Conservation (phyloP, 2,888 invertebrate genomes). For the Epicampocera succincta region DNA sequence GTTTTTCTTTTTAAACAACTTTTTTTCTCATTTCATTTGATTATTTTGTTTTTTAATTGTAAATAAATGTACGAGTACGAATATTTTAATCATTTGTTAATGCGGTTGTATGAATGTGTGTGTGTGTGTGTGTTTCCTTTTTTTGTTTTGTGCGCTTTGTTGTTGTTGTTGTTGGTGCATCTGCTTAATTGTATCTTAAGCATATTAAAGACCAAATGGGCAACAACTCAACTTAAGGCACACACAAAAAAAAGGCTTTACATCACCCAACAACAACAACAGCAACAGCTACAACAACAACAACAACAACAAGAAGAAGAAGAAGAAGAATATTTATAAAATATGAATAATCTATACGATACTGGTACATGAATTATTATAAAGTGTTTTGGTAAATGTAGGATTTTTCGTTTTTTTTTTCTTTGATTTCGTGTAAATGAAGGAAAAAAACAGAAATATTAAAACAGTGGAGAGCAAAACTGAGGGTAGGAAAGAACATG, state of each 20-base stretch:
- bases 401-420: constrained; percentile 57
- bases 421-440: neutral
- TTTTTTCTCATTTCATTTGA: constrained; percentile 50
- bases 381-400: constrained; percentile 61
- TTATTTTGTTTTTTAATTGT: constrained; percentile 59
- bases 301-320: constrained; percentile 5
- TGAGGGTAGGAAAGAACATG: neutral
- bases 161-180: constrained; percentile 55
- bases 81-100: constrained; percentile 27
- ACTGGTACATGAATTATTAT: constrained; percentile 65
- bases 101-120: too few species aligned
- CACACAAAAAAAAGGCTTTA: constrained; percentile 44
- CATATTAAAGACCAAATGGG: constrained; percentile 53
- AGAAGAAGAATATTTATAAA: constrained; percentile 29
- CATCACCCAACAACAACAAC: constrained; percentile 12
- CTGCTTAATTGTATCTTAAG: constrained; percentile 68
- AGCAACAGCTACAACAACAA: constrained; percentile 25
- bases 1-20: constrained; percentile 53
- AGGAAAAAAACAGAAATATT: neutral
- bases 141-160: neutral
- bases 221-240: constrained; percentile 17
- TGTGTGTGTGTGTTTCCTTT: neutral
- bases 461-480: neutral
- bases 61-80: constrained; percentile 33
- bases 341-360: constrained; percentile 66